A percentile compares a stretch with the other conserved stretches of the same genome.
phyloP scores from a whole-genome alignment of 2,113 vertebrate genomes.

The Gymnobelideus leadbeateri region DNA sequence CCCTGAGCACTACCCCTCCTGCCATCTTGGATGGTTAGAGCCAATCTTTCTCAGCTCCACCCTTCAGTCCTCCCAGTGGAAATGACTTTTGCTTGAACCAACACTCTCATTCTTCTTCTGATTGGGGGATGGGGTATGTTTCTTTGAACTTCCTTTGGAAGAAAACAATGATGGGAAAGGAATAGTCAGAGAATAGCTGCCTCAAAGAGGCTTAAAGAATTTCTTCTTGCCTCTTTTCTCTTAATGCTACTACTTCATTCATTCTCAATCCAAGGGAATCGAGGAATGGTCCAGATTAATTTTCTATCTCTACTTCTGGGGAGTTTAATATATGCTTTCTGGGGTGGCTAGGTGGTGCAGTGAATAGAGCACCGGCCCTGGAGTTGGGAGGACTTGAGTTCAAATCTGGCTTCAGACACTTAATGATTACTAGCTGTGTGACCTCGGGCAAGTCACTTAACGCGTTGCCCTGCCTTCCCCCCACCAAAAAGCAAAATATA shows the following conservation, averaged over 20 bases:
- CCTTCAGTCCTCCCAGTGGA: background rate
- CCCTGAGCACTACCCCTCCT: too few species aligned
- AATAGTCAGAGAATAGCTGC: background rate
- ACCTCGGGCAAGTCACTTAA: too few species aligned
- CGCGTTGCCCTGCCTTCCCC: too few species aligned
- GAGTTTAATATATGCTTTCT: background rate
- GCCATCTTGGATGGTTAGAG: background rate
- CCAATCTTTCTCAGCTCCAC: background rate
- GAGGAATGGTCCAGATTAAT: background rate
- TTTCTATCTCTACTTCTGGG: background rate
- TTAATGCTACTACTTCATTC: background rate
- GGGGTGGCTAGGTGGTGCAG: too few species aligned
- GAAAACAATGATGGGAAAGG: background rate
- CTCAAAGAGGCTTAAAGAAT: background rate
- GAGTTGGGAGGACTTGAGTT: too few species aligned
- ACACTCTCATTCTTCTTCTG: background rate
- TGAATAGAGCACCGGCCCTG: too few species aligned
- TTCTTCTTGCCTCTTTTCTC: background rate
- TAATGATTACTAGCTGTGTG: too few species aligned
- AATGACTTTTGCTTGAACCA: background rate
- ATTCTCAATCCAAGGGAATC: background rate
- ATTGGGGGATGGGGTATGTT: background rate
- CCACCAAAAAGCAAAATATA: too few species aligned
- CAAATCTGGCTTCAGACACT: too few species aligned
- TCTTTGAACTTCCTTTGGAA: background rate